A percentile compares a stretch with the other conserved stretches of the same genome.
phyloP scores from a whole-genome alignment of 2,113 vertebrate species.

The Sardina pilchardus region DNA sequence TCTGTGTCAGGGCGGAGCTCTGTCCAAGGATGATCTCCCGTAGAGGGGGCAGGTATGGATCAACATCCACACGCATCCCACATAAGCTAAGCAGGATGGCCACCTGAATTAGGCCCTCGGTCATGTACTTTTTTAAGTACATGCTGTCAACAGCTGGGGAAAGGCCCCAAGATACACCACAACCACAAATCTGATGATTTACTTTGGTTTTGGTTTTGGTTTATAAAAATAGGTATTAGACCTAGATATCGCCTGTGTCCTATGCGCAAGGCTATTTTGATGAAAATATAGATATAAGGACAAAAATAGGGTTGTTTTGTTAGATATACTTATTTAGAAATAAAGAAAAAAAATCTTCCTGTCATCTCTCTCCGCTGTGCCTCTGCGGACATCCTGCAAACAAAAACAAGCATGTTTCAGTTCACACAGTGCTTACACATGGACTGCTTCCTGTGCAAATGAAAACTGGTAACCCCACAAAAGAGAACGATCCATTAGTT shows the following conservation, averaged over 20 bases:
- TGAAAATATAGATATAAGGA: not conserved
- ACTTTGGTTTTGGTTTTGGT: not conserved
- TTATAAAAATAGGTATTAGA: not conserved
- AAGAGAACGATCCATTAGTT: not conserved
- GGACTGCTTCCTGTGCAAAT: not conserved
- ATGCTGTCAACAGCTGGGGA: conserved; percentile 66
- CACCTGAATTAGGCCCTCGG: conserved; percentile 93
- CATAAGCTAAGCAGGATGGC: conserved; percentile 92
- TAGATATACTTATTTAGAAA: not conserved
- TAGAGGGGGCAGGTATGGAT: conserved; percentile 81
- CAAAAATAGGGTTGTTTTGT: not conserved
- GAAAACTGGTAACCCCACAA: not conserved
- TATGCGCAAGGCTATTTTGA: not conserved
- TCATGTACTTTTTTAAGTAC: conserved; percentile 95
- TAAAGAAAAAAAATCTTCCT: not conserved
- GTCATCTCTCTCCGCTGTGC: not conserved
- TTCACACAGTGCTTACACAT: not conserved
- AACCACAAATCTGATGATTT: not conserved
- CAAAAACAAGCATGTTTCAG: not conserved
- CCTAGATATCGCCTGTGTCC: not conserved
- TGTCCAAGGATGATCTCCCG: conserved; percentile 85
- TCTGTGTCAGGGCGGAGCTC: conserved; percentile 84
- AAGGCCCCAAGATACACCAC: not conserved
- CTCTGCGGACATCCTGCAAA: not conserved
- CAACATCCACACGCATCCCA: conserved; percentile 86